Conservation (phyloP, 2,113 vertebrate species). For the Pampusana beccarii region DNA sequence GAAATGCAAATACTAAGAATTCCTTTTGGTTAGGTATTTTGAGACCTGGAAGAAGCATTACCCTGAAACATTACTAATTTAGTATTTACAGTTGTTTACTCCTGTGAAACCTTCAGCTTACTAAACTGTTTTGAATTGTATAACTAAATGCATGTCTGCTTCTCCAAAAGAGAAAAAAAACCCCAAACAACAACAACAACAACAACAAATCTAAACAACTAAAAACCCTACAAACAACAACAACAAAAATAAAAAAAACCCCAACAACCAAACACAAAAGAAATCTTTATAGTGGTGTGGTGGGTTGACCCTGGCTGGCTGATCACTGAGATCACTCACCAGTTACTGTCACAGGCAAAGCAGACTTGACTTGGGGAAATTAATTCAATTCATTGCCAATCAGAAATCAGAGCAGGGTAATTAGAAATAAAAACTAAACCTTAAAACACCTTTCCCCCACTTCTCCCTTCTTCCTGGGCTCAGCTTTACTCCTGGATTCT, state of each 20-base stretch:
- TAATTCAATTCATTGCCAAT: neutral
- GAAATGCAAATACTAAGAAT: neutral
- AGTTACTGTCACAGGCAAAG: neutral
- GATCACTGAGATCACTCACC: neutral
- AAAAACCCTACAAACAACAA: no score
- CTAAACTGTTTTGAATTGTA: neutral
- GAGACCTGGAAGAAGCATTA: neutral
- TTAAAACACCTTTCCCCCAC: neutral
- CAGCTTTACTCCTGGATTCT: neutral
- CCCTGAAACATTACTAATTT: neutral
- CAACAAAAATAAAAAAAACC: neutral
- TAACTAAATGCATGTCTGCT: neutral
- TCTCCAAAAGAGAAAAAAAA: neutral
- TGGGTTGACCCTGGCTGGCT: neutral
- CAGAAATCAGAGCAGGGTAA: neutral
- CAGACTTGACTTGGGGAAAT: neutral
- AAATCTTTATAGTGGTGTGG: neutral
- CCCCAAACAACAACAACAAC: no score
- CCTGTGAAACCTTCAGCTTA: neutral
- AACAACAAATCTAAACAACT: neutral
- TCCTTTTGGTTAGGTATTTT: neutral
- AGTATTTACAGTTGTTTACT: neutral
- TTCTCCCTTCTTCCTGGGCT: neutral
- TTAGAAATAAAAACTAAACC: neutral
- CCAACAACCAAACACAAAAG: neutral